These are phyloP conservation scores for Aporrectodea caliginosa DNA, from an alignment of 1,140 invertebrate genomes.

Conservation along the genomic window DNA sequence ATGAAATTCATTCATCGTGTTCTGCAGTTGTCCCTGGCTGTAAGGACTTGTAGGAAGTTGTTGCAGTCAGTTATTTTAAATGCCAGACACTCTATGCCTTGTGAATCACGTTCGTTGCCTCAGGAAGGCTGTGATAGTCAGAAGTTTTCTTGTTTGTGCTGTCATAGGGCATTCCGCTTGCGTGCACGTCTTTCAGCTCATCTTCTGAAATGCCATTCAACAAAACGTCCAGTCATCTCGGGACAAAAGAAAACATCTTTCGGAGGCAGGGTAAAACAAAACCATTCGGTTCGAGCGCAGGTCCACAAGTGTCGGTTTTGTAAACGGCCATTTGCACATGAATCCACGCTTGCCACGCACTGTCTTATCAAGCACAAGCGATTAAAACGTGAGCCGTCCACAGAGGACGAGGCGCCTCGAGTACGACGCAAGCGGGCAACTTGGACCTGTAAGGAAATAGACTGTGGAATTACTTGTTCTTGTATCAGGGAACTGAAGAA, in stretches of 20 bases:
- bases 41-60: background rate
- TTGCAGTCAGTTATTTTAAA: background rate
- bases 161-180: background rate
- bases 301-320: background rate
- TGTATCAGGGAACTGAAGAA: background rate
- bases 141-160: background rate
- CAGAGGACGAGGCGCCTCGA: background rate
- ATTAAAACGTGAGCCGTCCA: background rate
- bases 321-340: background rate
- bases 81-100: background rate
- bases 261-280: background rate
- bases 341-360: background rate
- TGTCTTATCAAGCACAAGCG: background rate
- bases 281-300: background rate
- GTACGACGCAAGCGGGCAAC: background rate
- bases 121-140: background rate
- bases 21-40: background rate
- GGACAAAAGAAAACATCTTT: background rate
- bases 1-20: background rate
- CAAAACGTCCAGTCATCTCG: background rate
- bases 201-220: background rate
- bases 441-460: background rate
- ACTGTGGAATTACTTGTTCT: background rate
- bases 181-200: background rate
- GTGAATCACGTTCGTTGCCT: background rate